Percentiles rank a stretch among this genome's conserved stretches.
These are phyloP conservation scores for Acheta domesticus DNA, from an alignment of 2,888 invertebrate species.

Conservation along the genomic window DNA sequence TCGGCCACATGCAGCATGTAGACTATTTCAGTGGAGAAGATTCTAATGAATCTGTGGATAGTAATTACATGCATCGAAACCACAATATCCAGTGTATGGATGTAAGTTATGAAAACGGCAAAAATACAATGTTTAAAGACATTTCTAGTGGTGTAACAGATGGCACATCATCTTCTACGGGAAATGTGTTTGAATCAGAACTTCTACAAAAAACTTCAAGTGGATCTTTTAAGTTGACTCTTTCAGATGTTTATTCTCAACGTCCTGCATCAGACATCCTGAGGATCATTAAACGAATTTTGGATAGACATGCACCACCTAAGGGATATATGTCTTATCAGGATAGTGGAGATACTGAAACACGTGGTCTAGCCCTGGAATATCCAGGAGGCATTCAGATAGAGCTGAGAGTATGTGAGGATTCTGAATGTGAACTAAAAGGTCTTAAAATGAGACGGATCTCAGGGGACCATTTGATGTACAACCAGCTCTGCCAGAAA, in stretches of 20 bases:
- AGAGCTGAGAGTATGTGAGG: slow-evolving; percentile 74
- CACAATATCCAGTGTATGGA: slow-evolving; percentile 27
- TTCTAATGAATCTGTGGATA: slow-evolving; percentile 28
- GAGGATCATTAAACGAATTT: slow-evolving; percentile 73
- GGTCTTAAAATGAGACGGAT: slow-evolving; percentile 82
- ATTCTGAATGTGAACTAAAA: slow-evolving; percentile 60
- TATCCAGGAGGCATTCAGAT: slow-evolving; percentile 83
- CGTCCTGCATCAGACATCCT: slow-evolving; percentile 76
- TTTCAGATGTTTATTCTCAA: slow-evolving; percentile 76
- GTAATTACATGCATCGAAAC: slow-evolving; percentile 26
- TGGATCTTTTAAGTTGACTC: slow-evolving; percentile 62
- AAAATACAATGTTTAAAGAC: slow-evolving; percentile 42
- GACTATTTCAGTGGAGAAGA: not conserved
- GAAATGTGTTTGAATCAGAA: slow-evolving; percentile 35
- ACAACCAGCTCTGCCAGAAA: slow-evolving; percentile 83
- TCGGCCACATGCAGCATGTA: not conserved
- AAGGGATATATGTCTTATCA: slow-evolving; percentile 58
- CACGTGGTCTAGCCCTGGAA: slow-evolving; percentile 59
- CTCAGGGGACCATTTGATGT: slow-evolving; percentile 83
- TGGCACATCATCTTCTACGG: slow-evolving; percentile 28
- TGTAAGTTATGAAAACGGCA: slow-evolving; percentile 49
- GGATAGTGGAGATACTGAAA: slow-evolving; percentile 38
- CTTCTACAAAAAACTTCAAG: slow-evolving; percentile 46
- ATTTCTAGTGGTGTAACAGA: slow-evolving; percentile 43
- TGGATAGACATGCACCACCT: slow-evolving; percentile 74